A percentile compares a stretch with the other conserved stretches of the same genome.
Evolutionary conservation across 2,888 invertebrate species (phyloP).

Genomic region (Chaitophorus viminalis): DNA sequence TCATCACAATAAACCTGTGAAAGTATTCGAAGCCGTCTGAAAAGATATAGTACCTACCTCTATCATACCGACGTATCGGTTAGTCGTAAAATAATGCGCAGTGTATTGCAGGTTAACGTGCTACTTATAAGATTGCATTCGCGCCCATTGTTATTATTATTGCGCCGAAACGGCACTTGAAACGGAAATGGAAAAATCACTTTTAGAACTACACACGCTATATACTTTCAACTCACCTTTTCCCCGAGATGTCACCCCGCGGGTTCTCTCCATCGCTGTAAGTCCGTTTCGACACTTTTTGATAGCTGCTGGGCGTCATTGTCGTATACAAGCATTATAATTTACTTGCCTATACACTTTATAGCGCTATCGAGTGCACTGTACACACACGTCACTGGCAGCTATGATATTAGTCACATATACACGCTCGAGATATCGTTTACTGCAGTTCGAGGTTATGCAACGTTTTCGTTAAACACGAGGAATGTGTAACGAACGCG

Average conservation of each 20-base stretch:
- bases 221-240: not conserved
- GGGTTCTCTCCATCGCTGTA: not conserved
- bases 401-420: too few relatives aligned
- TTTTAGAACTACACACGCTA: not conserved
- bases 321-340: too few relatives aligned
- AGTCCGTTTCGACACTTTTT: not conserved
- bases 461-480: not conserved
- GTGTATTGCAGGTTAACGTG: not conserved
- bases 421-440: too few relatives aligned
- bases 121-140: not conserved
- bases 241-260: not conserved
- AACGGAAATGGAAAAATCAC: not conserved
- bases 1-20: not conserved
- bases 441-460: too few relatives aligned
- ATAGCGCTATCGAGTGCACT: too few relatives aligned
- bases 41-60: not conserved
- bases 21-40: not conserved
- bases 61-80: too few relatives aligned
- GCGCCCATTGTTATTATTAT: not conserved
- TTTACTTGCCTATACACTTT: too few relatives aligned
- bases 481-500: slow-evolving; percentile 34
- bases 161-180: not conserved
- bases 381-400: too few relatives aligned
- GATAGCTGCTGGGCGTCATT: too few relatives aligned
- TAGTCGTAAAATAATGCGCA: not conserved